phyloP scores from a whole-genome alignment of 2,797 vertebrate species.

The Anomalospiza imberbis region DNA sequence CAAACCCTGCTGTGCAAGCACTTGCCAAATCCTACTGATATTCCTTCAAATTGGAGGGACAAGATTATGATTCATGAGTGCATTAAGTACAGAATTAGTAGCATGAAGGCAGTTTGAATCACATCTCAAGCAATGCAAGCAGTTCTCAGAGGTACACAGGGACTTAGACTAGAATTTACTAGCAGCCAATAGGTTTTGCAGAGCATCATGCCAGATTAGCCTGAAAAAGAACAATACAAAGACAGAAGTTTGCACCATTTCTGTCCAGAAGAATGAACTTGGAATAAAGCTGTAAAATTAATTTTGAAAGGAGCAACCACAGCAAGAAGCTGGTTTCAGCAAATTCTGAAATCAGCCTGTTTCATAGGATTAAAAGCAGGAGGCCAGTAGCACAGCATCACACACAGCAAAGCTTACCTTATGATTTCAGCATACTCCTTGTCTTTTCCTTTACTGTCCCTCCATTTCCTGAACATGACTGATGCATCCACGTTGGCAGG shows the following conservation, averaged over 20 bases:
- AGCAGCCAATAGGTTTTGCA: neutral
- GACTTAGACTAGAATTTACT: neutral
- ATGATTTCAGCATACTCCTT: constrained; percentile 98
- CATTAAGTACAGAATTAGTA: neutral
- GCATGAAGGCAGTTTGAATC: neutral
- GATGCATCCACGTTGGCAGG: constrained; percentile 96
- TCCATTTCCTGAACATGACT: constrained; percentile 98
- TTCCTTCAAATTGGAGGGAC: neutral
- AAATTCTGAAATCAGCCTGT: neutral
- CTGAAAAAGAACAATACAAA: neutral
- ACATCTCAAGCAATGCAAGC: neutral
- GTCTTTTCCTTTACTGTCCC: constrained; percentile 98
- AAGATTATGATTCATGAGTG: neutral
- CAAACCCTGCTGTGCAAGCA: neutral
- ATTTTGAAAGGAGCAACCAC: neutral
- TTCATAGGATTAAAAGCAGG: neutral
- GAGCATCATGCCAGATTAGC: neutral
- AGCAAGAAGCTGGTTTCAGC: neutral
- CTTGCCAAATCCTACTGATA: neutral
- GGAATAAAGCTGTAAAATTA: neutral
- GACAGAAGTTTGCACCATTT: neutral
- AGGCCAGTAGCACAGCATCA: neutral
- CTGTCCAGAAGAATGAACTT: neutral
- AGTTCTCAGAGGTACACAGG: neutral
- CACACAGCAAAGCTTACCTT: constrained; percentile 73